phyloP scores from a whole-genome alignment of 2,888 invertebrate species.

The Lasioglossum leucozonium region DNA sequence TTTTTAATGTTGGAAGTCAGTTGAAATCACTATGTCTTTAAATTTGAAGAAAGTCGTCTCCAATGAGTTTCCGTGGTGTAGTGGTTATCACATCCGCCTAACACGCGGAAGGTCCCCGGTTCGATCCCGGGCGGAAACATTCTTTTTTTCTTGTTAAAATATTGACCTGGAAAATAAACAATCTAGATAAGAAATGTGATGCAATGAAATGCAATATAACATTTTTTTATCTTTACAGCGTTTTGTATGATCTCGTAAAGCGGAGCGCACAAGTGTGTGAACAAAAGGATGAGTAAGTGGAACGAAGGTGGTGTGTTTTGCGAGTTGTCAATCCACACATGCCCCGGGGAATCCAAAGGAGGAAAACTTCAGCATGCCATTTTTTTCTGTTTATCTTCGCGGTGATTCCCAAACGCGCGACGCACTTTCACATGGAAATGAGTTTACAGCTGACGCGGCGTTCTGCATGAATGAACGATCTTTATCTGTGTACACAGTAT shows the following conservation, averaged over 20 bases:
- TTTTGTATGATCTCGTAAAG: not conserved
- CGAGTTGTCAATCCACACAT: not conserved
- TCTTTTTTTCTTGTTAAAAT: constrained; percentile 71
- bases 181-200: not conserved
- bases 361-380: not conserved
- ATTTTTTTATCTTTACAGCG: not conserved
- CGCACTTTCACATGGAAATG: not conserved
- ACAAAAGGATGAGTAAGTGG: not conserved
- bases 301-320: not conserved
- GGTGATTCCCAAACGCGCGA: not conserved
- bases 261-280: not conserved
- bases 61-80: constrained; percentile 95
- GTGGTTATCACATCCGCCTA: constrained; percentile 97
- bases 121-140: constrained; percentile 95
- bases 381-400: not conserved
- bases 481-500: not conserved
- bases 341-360: not conserved
- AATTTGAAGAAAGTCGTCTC: too few relatives aligned
- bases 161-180: not conserved
- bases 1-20: not conserved
- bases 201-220: not conserved
- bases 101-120: constrained; percentile 96
- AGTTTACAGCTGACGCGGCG: not conserved
- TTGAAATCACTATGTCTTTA: not conserved
- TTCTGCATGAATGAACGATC: not conserved